Evolutionary conservation across 2,113 vertebrate species (phyloP).

Genomic region (Noturus placidus): DNA sequence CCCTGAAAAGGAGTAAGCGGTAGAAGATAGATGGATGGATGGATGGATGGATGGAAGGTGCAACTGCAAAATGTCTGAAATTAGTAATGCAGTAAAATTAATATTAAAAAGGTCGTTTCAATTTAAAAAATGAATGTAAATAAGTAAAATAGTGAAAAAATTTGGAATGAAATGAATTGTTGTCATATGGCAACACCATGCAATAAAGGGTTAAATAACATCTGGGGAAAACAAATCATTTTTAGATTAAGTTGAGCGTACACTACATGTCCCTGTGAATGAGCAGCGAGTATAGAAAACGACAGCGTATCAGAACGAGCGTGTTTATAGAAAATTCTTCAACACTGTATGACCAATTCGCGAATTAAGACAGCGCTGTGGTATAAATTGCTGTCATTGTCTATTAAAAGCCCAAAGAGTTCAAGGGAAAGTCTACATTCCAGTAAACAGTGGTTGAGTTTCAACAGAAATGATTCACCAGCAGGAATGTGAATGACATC

Average conservation of each 20-base stretch:
- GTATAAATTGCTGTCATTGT: background rate
- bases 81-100: too few species aligned
- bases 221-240: too few species aligned
- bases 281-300: background rate
- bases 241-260: background rate
- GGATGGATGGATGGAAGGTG: too few species aligned
- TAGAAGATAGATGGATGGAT: too few species aligned
- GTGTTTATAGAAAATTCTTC: background rate
- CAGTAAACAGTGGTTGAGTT: conserved; percentile 28
- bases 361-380: background rate
- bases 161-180: too few species aligned
- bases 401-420: background rate
- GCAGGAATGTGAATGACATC: conserved; percentile 29
- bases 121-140: too few species aligned
- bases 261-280: background rate
- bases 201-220: too few species aligned
- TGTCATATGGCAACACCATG: too few species aligned
- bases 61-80: too few species aligned
- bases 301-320: background rate
- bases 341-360: background rate
- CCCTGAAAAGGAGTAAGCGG: too few species aligned
- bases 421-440: conserved; percentile 24
- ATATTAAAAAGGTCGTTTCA: too few species aligned
- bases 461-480: conserved; percentile 42
- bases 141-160: too few species aligned